Percentiles rank a stretch among this genome's conserved stretches.
These are phyloP conservation scores for Orbicella faveolata DNA, from an alignment of 64 coral and sea anemone genomes.

Conservation along the genomic window DNA sequence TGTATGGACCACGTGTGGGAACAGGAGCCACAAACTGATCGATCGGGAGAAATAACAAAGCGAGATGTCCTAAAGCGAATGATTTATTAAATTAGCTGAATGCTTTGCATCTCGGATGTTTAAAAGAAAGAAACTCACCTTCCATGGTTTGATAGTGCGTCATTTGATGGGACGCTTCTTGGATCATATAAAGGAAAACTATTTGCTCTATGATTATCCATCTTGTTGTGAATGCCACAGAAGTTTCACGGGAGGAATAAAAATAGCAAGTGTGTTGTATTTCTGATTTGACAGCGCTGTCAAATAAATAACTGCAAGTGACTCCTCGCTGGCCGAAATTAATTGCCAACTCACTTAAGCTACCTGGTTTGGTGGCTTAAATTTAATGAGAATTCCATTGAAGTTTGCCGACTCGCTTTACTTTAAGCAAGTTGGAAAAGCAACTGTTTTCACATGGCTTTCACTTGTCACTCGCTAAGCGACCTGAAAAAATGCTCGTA, in stretches of 20 bases:
- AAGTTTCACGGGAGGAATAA: background rate
- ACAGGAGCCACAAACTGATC: background rate
- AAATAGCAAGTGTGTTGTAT: constrained; percentile 15
- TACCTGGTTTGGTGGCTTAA: too few relatives aligned
- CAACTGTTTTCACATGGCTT: background rate
- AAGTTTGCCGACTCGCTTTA: constrained; percentile 25
- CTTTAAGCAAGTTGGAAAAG: background rate
- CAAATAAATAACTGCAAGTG: background rate
- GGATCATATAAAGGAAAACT: background rate
- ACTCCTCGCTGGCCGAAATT: background rate
- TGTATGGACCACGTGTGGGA: background rate
- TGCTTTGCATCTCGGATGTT: background rate
- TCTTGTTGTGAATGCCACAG: background rate
- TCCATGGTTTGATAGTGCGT: background rate
- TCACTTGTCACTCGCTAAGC: background rate
- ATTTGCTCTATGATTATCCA: background rate
- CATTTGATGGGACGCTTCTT: constrained; percentile 2
- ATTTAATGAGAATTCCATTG: too few relatives aligned
- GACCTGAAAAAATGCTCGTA: background rate
- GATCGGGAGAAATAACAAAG: background rate
- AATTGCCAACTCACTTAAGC: too few relatives aligned
- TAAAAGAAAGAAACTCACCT: constrained; percentile 14
- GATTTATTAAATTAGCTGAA: constrained; percentile 5
- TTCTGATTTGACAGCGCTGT: constrained; percentile 17
- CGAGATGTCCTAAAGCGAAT: background rate